A percentile compares a stretch with the other conserved stretches of the same genome.
These are phyloP conservation scores for Carassius gibelio DNA, from an alignment of 2,113 vertebrate species.

Conservation along the genomic window DNA sequence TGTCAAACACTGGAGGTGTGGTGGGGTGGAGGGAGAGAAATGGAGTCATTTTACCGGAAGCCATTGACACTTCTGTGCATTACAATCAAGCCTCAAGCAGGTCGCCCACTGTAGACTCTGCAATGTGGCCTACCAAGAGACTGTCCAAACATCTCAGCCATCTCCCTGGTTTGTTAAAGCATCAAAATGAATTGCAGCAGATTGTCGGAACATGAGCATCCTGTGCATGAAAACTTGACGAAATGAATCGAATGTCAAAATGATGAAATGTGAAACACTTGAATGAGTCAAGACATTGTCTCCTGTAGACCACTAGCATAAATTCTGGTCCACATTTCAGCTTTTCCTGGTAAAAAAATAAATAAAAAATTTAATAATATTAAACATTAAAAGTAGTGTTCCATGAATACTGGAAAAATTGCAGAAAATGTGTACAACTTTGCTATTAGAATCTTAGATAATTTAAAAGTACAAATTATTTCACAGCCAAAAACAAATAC, in stretches of 20 bases:
- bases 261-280: neutral
- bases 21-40: slow-evolving; percentile 44
- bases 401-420: no score
- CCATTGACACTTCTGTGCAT: slow-evolving; percentile 65
- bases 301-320: neutral
- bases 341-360: neutral
- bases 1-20: slow-evolving; percentile 37
- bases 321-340: neutral
- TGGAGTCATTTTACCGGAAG: slow-evolving; percentile 58
- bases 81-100: slow-evolving; percentile 59
- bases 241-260: no score
- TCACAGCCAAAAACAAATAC: neutral
- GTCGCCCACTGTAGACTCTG: slow-evolving; percentile 10
- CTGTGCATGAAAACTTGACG: neutral
- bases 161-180: neutral
- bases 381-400: neutral
- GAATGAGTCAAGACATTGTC: neutral
- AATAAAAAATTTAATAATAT: no score
- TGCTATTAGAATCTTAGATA: neutral
- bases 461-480: neutral
- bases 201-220: neutral
- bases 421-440: neutral
- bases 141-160: neutral
- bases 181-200: neutral
- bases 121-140: neutral